A percentile compares a stretch with the other conserved stretches of the same genome.
Conservation (phyloP, 2,888 invertebrate species). For the Antitype chi region DNA sequence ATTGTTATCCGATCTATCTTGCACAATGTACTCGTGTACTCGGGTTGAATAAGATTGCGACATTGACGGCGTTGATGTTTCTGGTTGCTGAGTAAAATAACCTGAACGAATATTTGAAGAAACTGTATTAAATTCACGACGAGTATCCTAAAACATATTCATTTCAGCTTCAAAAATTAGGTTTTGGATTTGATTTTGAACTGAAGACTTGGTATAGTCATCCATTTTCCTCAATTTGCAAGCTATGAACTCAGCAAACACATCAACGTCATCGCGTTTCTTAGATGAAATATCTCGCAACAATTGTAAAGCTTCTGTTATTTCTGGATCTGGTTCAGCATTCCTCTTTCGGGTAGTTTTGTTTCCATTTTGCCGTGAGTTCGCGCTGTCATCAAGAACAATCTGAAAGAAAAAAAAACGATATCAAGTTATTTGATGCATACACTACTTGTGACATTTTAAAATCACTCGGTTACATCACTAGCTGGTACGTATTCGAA, state of each 20-base stretch:
- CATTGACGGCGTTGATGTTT: too few relatives aligned
- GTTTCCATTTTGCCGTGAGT: conserved; percentile 17
- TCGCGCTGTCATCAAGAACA: conserved; percentile 16
- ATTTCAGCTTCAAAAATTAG: conserved; percentile 21
- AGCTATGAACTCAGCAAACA: conserved; percentile 15
- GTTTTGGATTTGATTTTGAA: conserved; percentile 25
- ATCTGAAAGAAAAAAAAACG: conserved; percentile 3
- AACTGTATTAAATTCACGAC: too few relatives aligned
- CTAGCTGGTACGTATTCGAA: background rate
- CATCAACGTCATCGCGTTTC: conserved; percentile 15
- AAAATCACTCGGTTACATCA: conserved; percentile 17
- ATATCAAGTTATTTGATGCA: conserved; percentile 15
- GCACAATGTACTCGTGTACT: conserved; percentile 6
- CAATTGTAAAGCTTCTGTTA: conserved; percentile 21
- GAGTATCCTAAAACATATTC: conserved; percentile 16
- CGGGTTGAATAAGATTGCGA: background rate
- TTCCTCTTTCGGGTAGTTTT: conserved; percentile 13
- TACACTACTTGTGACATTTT: conserved; percentile 17
- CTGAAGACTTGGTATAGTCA: conserved; percentile 13
- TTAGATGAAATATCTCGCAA: conserved; percentile 22
- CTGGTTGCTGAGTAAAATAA: too few relatives aligned
- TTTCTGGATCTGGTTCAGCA: conserved; percentile 15
- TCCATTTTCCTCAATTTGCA: conserved; percentile 21
- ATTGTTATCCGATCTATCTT: conserved; percentile 1
- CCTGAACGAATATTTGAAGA: too few relatives aligned